Conservation (phyloP, 2,113 vertebrate species). For the Catharus minimus region DNA sequence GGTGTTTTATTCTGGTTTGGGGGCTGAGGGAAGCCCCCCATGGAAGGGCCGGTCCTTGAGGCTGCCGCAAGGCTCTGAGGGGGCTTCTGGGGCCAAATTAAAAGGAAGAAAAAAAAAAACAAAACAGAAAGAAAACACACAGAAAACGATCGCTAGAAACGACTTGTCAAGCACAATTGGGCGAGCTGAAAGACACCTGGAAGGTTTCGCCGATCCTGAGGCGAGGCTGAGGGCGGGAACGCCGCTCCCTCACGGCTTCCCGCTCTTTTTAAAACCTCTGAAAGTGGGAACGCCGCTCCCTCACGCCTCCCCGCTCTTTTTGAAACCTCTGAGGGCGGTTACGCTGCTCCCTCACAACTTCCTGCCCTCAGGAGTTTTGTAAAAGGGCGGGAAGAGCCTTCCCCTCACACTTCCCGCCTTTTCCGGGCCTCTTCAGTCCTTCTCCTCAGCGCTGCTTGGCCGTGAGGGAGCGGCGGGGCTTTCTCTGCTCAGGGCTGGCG, state of each 20-base stretch:
- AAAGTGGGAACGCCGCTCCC: not conserved
- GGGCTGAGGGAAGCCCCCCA: fast-evolving
- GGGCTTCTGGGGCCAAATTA: fast-evolving
- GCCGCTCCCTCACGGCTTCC: not conserved
- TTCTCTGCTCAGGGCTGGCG: fast-evolving
- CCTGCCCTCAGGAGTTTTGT: no score
- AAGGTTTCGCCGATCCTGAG: fast-evolving
- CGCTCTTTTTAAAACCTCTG: not conserved
- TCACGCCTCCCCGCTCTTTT: not conserved
- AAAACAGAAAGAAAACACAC: fast-evolving
- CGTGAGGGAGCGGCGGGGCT: fast-evolving
- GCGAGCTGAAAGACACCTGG: fast-evolving
- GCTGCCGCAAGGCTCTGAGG: not conserved
- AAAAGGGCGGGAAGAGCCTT: no score
- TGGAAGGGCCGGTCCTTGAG: fast-evolving
- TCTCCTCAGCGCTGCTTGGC: fast-evolving
- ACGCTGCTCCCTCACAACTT: no score
- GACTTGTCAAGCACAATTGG: fast-evolving
- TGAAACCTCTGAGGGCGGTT: no score
- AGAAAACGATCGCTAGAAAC: fast-evolving
- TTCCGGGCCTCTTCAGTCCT: fast-evolving
- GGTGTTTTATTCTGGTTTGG: fast-evolving
- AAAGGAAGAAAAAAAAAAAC: not conserved
- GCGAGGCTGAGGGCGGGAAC: fast-evolving
- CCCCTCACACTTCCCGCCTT: no score